Evolutionary conservation across 2,888 invertebrate species (phyloP).

Genomic region (Heliconius erato): DNA sequence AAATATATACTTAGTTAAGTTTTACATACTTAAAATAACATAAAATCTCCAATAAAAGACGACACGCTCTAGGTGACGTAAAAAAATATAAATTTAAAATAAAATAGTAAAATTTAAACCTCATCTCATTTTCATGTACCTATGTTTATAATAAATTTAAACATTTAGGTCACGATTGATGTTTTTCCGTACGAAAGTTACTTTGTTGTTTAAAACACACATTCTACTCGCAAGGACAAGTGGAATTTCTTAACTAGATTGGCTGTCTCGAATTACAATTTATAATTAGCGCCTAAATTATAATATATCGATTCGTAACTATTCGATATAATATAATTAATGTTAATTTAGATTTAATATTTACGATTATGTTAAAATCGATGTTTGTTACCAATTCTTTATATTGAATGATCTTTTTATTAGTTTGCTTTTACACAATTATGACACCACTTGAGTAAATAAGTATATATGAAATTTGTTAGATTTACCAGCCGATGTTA

Average conservation of each 20-base stretch:
- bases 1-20: neutral
- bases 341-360: neutral
- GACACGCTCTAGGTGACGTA: no score
- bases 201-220: slow-evolving; percentile 35
- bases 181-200: slow-evolving; percentile 6
- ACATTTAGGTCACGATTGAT: slow-evolving; percentile 49
- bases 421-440: neutral
- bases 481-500: neutral
- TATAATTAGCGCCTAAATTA: slow-evolving; percentile 32
- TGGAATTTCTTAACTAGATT: slow-evolving; percentile 35
- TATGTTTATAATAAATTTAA: slow-evolving; percentile 52
- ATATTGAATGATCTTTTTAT: neutral
- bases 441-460: neutral
- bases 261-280: slow-evolving; percentile 23
- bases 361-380: neutral
- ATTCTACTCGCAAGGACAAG: slow-evolving; percentile 42
- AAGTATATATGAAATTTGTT: neutral
- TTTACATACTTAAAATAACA: neutral
- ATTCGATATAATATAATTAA: slow-evolving; percentile 5
- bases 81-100: neutral
- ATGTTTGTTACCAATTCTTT: neutral
- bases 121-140: slow-evolving; percentile 42
- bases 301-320: slow-evolving; percentile 7
- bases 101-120: neutral
- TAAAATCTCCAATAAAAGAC: neutral